Base-by-base conservation (phyloP, 2,888 invertebrate species). In the Lasioglossum figueresi region DNA sequence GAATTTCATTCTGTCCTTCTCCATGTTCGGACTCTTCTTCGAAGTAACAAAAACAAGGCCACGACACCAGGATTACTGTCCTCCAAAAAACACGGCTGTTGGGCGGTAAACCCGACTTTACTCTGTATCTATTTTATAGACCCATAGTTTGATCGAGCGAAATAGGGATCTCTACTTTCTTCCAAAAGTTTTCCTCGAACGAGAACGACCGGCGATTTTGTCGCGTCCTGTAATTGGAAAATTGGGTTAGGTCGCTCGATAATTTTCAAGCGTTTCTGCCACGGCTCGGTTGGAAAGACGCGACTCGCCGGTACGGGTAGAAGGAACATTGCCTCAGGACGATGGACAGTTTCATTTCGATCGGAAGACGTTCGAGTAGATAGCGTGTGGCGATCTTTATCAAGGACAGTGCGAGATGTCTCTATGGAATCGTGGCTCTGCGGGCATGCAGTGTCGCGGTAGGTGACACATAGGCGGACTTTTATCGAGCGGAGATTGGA, bases 401-500 rank as follows among this genome's bases (percentile, higher is more conserved):
- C 66, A 66, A 66, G 34, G 34, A 34, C 34, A 66, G 66, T 34
- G 16, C 19, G 19, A 31, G 66, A 63, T 63, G 66, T 66, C 66
- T 66, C 66, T 66, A 34, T 23, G 66, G 34, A 16, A 31, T 63
- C 59, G 27, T 10, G 3, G 19, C n/a, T n/a, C 56, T 56, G 19
- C 63, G 27, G 5, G 31, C 66, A 5, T 8, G 66, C 34, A 1
- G 34, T 34, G 66, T 66, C 45, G 52, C 31, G 74, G 56, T 78
- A 45, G 75, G 45, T 77, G 79, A 73, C 79, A 78, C 82, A 86
- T 88, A 68, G 86, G 88, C 80, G 84, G 76, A 76, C 70, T 81
- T 81, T 89, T 89, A 88, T 90, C 86, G 84, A 52, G 34, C 70
- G 52, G 82, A 86, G 90, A 90, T 80, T 83, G 88, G 88, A 87